Conservation (phyloP, 2,113 vertebrate species). For the Neodontobutis hainanensis region DNA sequence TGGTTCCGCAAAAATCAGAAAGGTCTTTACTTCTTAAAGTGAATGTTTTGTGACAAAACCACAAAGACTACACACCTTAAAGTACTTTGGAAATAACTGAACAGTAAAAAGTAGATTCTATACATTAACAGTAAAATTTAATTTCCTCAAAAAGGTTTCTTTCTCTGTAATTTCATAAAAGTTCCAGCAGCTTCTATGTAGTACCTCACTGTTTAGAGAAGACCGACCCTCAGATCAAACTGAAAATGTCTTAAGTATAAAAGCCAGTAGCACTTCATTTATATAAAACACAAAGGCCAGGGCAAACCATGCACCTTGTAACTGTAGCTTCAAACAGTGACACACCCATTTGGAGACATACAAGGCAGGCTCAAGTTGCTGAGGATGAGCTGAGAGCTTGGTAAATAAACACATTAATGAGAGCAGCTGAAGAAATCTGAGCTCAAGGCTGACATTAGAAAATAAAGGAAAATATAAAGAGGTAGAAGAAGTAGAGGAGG, state of each 20-base stretch:
- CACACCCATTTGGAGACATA: conserved; percentile 9
- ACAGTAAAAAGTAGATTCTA: no score
- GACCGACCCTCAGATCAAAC: neutral
- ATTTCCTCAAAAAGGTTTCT: neutral
- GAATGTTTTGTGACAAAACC: no score
- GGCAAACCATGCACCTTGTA: neutral
- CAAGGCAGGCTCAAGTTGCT: conserved; percentile 21
- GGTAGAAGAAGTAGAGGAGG: neutral
- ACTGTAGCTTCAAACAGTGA: conserved; percentile 13
- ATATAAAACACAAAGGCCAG: neutral
- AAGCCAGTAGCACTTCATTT: neutral
- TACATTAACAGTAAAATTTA: neutral
- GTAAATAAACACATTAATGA: conserved; percentile 57
- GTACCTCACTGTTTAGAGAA: neutral
- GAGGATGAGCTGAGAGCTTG: conserved; percentile 36
- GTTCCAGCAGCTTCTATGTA: neutral
- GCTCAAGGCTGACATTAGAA: conserved; percentile 28
- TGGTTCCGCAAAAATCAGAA: no score
- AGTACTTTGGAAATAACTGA: no score
- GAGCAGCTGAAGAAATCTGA: conserved; percentile 61
- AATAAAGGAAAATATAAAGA: conserved; percentile 20
- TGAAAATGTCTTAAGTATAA: neutral
- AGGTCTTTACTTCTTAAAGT: no score
- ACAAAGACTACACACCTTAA: no score
- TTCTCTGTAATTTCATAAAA: neutral